Conservation (phyloP, 1,140 invertebrate species). For the Papilio dardanus region DNA sequence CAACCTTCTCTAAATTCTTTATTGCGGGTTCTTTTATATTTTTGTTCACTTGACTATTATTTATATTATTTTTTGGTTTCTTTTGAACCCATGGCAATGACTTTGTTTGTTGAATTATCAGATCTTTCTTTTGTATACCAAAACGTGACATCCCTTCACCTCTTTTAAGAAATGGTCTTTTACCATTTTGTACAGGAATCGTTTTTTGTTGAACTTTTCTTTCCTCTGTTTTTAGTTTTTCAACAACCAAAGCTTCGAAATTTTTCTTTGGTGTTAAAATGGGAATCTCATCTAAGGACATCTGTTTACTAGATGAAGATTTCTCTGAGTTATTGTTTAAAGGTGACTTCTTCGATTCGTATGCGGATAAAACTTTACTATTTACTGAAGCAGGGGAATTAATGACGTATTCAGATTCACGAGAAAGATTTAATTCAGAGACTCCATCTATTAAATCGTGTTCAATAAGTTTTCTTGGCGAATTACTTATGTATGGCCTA, state of each 20-base stretch:
- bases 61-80: constrained; percentile 40
- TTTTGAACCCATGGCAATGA: constrained; percentile 70
- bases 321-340: constrained; percentile 12
- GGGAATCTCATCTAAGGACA: constrained; percentile 75
- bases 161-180: constrained; percentile 65
- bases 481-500: constrained; percentile 39
- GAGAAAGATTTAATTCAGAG: constrained; percentile 68
- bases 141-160: constrained; percentile 72
- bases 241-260: constrained; percentile 68
- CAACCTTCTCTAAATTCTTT: constrained; percentile 34
- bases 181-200: constrained; percentile 39
- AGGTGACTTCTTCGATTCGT: constrained; percentile 23
- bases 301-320: constrained; percentile 55
- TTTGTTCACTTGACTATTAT: constrained; percentile 31
- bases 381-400: constrained; percentile 56
- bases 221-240: constrained; percentile 64
- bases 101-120: constrained; percentile 72
- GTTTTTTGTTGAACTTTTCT: constrained; percentile 41
- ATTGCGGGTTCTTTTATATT: constrained; percentile 38
- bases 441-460: constrained; percentile 70
- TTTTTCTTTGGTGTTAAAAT: constrained; percentile 72
- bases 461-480: constrained; percentile 50
- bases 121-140: constrained; percentile 65
- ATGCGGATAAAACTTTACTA: constrained; percentile 46
- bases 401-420: constrained; percentile 69